Evolutionary conservation across 2,113 vertebrate species (phyloP).

Genomic region (Sceloporus undulatus): DNA sequence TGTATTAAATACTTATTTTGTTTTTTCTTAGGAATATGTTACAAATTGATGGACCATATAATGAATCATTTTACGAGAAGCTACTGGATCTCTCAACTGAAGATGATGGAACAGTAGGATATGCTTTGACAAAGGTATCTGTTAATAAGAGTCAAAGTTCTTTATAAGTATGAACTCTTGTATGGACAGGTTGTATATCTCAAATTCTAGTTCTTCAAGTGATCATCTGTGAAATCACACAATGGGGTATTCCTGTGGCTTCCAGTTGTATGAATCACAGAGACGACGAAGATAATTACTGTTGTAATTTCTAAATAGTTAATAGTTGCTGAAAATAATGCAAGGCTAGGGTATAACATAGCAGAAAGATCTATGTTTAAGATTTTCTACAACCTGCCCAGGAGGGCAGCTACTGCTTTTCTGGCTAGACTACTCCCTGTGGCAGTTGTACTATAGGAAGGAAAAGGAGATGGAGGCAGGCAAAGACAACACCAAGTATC

Average conservation of each 20-base stretch:
- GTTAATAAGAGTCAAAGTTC: accelerated
- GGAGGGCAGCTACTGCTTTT: background rate
- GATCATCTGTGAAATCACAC: too few species aligned
- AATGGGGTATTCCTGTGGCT: too few species aligned
- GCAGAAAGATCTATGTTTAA: background rate
- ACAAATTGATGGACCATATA: constrained; percentile 93
- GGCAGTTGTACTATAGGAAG: background rate
- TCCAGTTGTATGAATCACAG: too few species aligned
- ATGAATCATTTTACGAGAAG: constrained; percentile 90
- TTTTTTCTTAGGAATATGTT: constrained; percentile 81
- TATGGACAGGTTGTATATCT: too few species aligned
- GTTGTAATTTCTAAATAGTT: background rate
- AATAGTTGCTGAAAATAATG: background rate
- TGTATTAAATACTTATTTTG: background rate
- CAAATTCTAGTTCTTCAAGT: background rate
- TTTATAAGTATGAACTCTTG: background rate
- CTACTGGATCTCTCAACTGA: constrained; percentile 87
- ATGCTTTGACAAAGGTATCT: constrained; percentile 88
- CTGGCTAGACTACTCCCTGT: background rate
- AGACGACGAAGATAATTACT: background rate
- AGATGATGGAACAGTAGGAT: constrained; percentile 91
- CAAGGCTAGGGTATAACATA: background rate
- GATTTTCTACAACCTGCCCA: background rate
- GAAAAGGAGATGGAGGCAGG: background rate
- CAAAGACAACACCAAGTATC: background rate